Evolutionary conservation across 1,140 invertebrate species (phyloP).

Genomic region (Lepidurus couesii): DNA sequence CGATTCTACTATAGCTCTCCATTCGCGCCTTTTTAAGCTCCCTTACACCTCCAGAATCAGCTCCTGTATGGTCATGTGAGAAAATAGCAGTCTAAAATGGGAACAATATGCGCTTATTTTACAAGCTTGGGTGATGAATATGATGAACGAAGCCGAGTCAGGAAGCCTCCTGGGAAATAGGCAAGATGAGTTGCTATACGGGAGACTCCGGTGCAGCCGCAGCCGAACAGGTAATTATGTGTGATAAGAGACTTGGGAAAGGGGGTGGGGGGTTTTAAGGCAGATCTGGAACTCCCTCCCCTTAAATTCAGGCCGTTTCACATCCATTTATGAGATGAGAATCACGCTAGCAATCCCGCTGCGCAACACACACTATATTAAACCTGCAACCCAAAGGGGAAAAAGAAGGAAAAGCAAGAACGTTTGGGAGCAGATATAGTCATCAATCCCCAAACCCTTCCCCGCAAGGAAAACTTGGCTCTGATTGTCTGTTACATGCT

Average conservation of each 20-base stretch:
- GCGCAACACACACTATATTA: conserved; percentile 9
- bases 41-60: neutral
- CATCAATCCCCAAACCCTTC: neutral
- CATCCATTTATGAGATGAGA: neutral
- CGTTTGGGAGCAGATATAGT: neutral
- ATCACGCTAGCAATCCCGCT: conserved; percentile 17
- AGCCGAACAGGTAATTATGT: conserved; percentile 11
- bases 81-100: neutral
- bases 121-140: neutral
- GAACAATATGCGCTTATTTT: neutral
- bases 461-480: neutral
- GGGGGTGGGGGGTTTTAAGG: too few relatives aligned
- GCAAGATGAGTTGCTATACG: neutral
- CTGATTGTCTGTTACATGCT: neutral
- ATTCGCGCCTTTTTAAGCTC: neutral
- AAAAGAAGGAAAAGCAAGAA: neutral
- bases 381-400: neutral
- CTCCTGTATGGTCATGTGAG: too few relatives aligned
- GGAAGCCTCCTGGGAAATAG: conserved; percentile 2
- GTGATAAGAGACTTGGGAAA: neutral
- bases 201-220: neutral
- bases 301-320: neutral
- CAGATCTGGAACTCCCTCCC: neutral
- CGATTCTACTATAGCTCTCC: neutral
- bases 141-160: neutral